Evolutionary conservation across 1,140 invertebrate genomes (phyloP).

Genomic region (Colletes latitarsis): DNA sequence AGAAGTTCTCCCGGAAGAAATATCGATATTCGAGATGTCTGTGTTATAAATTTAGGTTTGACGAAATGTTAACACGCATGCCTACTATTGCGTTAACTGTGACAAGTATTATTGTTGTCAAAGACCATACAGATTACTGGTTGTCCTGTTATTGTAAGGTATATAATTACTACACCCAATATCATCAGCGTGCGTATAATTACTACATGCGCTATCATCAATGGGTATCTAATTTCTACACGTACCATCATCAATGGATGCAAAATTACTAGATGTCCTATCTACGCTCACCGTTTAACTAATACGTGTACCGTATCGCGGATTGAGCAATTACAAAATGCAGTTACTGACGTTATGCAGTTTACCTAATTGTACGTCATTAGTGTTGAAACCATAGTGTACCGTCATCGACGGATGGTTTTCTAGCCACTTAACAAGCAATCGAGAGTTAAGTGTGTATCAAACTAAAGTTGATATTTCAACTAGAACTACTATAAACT

Average conservation of each 20-base stretch:
- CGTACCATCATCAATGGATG: conserved; percentile 29
- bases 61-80: conserved; percentile 1
- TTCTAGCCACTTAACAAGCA: not conserved
- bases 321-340: not conserved
- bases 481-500: not conserved
- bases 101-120: conserved; percentile 6
- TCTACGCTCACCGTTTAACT: not conserved
- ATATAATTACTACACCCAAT: conserved; percentile 40
- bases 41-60: too few species aligned
- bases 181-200: conserved; percentile 42
- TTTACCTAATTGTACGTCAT: not conserved
- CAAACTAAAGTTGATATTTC: not conserved
- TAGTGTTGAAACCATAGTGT: not conserved
- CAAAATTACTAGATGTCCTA: conserved; percentile 36
- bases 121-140: conserved; percentile 27
- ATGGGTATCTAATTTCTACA: conserved; percentile 46
- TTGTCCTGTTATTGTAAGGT: conserved; percentile 35
- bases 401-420: not conserved
- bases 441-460: not conserved
- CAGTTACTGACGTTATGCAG: not conserved
- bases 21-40: too few species aligned
- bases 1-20: too few species aligned
- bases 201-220: conserved; percentile 44
- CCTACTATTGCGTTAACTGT: not conserved
- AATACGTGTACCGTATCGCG: not conserved